Percentiles rank a stretch among this genome's conserved stretches.
Conservation (phyloP, 2,113 vertebrate genomes). For the Alexandromys fortis region DNA sequence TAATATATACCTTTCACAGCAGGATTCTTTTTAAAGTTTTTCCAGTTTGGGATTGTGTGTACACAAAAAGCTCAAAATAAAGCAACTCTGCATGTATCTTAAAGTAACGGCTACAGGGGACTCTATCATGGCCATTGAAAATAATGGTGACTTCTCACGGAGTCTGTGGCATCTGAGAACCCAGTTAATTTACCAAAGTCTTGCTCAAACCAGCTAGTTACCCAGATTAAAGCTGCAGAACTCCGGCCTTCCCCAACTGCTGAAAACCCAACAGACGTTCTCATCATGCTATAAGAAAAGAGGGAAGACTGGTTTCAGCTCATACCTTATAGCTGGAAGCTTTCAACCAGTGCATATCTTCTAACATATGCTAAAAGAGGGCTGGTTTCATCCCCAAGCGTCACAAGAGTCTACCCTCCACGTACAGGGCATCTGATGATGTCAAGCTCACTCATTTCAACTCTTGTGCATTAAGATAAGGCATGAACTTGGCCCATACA, state of each 20-base stretch:
- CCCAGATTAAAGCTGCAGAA: conserved; percentile 86
- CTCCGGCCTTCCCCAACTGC: conserved; percentile 84
- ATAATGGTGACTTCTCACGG: conserved; percentile 85
- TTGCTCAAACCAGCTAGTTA: conserved; percentile 78
- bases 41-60: conserved; percentile 86
- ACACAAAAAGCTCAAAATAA: conserved; percentile 87
- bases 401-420: conserved; percentile 65
- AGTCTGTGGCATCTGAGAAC: conserved; percentile 86
- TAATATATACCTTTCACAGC: conserved; percentile 89
- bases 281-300: conserved; percentile 85
- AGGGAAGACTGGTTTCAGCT: conserved; percentile 87
- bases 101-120: conserved; percentile 82
- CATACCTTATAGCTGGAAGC: conserved; percentile 83
- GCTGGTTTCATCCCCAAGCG: conserved; percentile 59
- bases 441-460: conserved; percentile 54
- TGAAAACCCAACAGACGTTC: conserved; percentile 80
- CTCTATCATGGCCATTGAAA: conserved; percentile 85
- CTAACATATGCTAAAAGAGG: conserved; percentile 77
- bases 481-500: conserved; percentile 69
- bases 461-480: conserved; percentile 70
- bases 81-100: conserved; percentile 86
- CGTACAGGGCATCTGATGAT: conserved; percentile 48
- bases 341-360: conserved; percentile 76
- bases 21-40: conserved; percentile 85
- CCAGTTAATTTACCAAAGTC: conserved; percentile 85